These are phyloP conservation scores for Myoxocephalus aenaeus DNA, from an alignment of 2,797 vertebrate genomes.

Conservation along the genomic window DNA sequence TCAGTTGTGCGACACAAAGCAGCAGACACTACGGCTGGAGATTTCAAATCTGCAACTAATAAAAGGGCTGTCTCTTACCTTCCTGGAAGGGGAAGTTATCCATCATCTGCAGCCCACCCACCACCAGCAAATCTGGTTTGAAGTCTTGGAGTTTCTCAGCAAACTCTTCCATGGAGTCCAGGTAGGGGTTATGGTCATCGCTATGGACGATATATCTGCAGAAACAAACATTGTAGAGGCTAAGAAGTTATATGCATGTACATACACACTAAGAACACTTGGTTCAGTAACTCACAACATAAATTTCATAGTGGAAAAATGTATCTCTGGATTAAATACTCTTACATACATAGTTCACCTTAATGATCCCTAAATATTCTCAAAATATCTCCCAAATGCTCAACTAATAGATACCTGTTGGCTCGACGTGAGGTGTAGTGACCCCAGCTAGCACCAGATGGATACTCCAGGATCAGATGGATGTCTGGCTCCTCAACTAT, in stretches of 20 bases:
- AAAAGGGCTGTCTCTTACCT: constrained; percentile 64
- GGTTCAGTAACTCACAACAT: not conserved
- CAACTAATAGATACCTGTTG: constrained; percentile 81
- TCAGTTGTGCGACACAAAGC: not conserved
- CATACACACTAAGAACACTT: not conserved
- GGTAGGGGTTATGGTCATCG: constrained; percentile 88
- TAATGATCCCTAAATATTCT: not conserved
- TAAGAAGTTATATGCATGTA: not conserved
- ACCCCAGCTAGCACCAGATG: constrained; percentile 86
- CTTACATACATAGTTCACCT: not conserved
- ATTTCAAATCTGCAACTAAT: not conserved
- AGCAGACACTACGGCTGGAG: not conserved
- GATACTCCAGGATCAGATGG: constrained; percentile 89
- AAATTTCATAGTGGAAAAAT: not conserved
- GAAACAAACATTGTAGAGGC: not conserved
- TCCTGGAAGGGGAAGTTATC: constrained; percentile 88
- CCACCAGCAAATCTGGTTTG: constrained; percentile 85
- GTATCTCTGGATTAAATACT: not conserved
- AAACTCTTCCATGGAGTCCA: constrained; percentile 87
- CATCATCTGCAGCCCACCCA: constrained; percentile 91
- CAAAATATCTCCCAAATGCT: not conserved
- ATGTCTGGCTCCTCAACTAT: constrained; percentile 87
- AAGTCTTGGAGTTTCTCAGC: constrained; percentile 79
- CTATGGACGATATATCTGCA: constrained; percentile 89
- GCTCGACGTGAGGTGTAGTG: constrained; percentile 84